Percentiles rank a stretch among this genome's conserved stretches.
phyloP scores from a whole-genome alignment of 1,140 invertebrate genomes.

The Hylaeus volcanicus region DNA sequence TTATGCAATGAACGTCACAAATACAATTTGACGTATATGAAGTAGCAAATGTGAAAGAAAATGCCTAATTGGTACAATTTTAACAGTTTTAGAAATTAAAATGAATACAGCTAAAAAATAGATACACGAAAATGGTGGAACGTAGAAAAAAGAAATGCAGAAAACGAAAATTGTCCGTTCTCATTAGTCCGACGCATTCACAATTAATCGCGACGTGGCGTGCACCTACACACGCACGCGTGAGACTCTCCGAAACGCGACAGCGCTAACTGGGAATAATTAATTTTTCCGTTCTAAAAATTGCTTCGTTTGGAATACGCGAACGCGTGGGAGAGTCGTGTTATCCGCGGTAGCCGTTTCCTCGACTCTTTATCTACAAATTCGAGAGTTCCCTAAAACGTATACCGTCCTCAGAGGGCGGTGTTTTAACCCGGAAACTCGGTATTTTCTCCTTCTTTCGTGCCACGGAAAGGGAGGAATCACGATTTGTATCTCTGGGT shows the following conservation, averaged over 20 bases:
- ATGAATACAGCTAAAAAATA: too few species aligned
- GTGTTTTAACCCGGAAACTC: constrained; percentile 43
- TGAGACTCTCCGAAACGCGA: neutral
- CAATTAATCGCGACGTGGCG: neutral
- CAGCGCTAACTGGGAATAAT: constrained; percentile 27
- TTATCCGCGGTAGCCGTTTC: constrained; percentile 44
- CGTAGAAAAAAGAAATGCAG: too few species aligned
- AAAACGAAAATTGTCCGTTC: neutral
- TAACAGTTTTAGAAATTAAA: too few species aligned
- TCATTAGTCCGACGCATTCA: neutral
- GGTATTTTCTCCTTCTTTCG: constrained; percentile 50
- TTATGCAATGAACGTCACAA: too few species aligned
- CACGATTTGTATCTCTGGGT: constrained; percentile 55
- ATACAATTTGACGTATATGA: too few species aligned
- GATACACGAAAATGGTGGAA: too few species aligned
- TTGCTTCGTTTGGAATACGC: constrained; percentile 28
- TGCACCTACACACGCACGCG: neutral
- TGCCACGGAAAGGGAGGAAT: constrained; percentile 52
- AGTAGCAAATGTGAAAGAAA: too few species aligned
- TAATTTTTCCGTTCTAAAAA: constrained; percentile 55
- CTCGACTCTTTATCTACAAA: constrained; percentile 42
- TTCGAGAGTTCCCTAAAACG: constrained; percentile 18
- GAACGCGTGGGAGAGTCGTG: constrained; percentile 8
- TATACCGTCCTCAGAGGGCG: neutral
- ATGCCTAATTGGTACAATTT: too few species aligned